Conservation (phyloP, 2,797 vertebrate genomes). For the Myripristis murdjan region DNA sequence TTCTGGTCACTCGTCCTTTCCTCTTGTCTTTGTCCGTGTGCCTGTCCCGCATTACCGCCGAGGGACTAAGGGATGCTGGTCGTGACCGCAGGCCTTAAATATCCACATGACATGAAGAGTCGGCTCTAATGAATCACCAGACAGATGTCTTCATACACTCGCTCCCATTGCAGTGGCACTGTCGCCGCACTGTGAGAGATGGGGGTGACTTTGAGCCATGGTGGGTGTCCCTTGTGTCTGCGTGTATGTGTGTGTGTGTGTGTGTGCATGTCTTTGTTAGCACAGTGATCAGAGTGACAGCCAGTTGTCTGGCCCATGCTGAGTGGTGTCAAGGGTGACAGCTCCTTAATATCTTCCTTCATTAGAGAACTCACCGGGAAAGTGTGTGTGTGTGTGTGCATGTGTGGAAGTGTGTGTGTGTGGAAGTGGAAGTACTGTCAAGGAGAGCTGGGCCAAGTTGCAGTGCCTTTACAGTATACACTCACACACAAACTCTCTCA, state of each 20-base stretch:
- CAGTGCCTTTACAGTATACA: no score
- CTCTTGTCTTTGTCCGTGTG: slow-evolving; percentile 25
- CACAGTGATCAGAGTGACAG: slow-evolving; percentile 67
- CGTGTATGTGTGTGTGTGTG: slow-evolving; percentile 41
- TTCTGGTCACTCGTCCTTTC: slow-evolving; percentile 23
- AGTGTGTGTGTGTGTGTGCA: slow-evolving; percentile 7
- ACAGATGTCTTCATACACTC: slow-evolving; percentile 75
- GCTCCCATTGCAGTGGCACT: slow-evolving; percentile 29
- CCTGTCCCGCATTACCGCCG: background rate
- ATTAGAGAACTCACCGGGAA: slow-evolving; percentile 55
- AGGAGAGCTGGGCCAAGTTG: slow-evolving; percentile 6
- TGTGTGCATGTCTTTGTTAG: slow-evolving; percentile 34
- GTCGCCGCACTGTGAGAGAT: slow-evolving; percentile 52
- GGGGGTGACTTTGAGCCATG: slow-evolving; percentile 75
- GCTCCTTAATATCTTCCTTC: slow-evolving; percentile 57
- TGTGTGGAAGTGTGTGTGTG: slow-evolving; percentile 16
- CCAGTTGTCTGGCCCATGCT: slow-evolving; percentile 54
- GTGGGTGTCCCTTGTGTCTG: slow-evolving; percentile 31
- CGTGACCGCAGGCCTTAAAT: slow-evolving; percentile 53
- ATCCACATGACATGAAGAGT: slow-evolving; percentile 54
- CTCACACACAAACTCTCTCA: slow-evolving; percentile 22
- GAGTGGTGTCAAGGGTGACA: slow-evolving; percentile 58
- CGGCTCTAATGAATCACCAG: slow-evolving; percentile 75
- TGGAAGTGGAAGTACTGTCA: background rate
- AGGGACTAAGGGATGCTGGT: slow-evolving; percentile 27